Percentiles rank a stretch among this genome's conserved stretches.
These are phyloP conservation scores for Rhopalosiphum padi DNA, from an alignment of 1,140 invertebrate species.

Conservation along the genomic window DNA sequence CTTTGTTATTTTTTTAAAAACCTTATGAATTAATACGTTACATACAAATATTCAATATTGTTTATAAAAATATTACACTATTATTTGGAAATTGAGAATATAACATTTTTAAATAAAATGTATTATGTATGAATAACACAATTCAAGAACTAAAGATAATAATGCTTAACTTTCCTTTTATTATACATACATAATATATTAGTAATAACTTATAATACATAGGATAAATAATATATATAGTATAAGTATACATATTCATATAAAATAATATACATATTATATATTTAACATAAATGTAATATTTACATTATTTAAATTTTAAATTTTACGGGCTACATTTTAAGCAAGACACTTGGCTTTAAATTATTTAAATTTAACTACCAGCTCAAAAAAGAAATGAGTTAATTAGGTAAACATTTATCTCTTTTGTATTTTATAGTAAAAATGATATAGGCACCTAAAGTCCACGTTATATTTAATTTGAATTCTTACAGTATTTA, in stretches of 20 bases:
- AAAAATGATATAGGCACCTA: neutral
- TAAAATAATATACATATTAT: too few relatives aligned
- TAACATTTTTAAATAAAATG: neutral
- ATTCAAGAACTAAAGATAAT: neutral
- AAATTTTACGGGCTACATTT: neutral
- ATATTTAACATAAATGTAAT: neutral
- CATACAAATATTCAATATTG: neutral
- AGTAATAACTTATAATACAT: neutral
- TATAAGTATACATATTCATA: too few relatives aligned
- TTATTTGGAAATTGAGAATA: neutral
- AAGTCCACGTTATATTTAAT: neutral
- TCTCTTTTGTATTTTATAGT: neutral
- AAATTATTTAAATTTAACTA: constrained; percentile 21
- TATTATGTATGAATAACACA: neutral
- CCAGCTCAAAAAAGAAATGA: neutral
- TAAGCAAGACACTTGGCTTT: neutral
- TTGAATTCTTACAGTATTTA: neutral
- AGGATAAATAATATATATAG: neutral
- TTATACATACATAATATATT: neutral
- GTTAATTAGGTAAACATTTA: constrained; percentile 4
- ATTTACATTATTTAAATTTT: neutral
- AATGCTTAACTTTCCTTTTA: neutral
- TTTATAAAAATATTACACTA: neutral
- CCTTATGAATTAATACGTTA: neutral
- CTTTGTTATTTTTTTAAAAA: neutral